Conservation (phyloP, 2,888 invertebrate species). For the Pollenia angustigena region DNA sequence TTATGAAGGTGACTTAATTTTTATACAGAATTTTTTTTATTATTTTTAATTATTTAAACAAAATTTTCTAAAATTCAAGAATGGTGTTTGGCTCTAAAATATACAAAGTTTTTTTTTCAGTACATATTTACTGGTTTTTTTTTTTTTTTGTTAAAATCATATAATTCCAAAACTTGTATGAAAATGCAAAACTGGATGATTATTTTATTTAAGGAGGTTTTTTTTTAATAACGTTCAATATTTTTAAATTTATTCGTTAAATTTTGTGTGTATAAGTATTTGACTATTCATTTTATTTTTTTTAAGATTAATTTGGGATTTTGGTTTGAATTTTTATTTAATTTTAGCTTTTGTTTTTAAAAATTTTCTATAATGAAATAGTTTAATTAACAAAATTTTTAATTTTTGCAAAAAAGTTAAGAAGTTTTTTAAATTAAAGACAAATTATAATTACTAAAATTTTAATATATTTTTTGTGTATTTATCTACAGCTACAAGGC, state of each 20-base stretch:
- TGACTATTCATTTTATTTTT: conserved; percentile 77
- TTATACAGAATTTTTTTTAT: conserved; percentile 37
- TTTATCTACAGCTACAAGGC: conserved; percentile 80
- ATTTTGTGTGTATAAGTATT: conserved; percentile 68
- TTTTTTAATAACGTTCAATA: conserved; percentile 37
- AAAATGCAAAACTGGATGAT: conserved; percentile 58
- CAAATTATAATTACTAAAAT: conserved; percentile 70
- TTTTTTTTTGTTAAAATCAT: conserved; percentile 1
- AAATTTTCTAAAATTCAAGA: conserved; percentile 25
- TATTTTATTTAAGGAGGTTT: background rate
- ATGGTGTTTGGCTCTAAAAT: conserved; percentile 49
- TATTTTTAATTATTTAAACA: conserved; percentile 21
- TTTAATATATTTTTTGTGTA: conserved; percentile 65
- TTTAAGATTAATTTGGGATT: conserved; percentile 65
- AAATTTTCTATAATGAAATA: conserved; percentile 48
- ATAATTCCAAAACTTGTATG: conserved; percentile 38
- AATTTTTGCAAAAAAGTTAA: conserved; percentile 75
- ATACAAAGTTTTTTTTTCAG: conserved; percentile 45
- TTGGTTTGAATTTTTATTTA: conserved; percentile 57
- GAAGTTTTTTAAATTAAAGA: conserved; percentile 68
- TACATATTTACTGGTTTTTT: conserved; percentile 10
- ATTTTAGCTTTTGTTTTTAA: conserved; percentile 59
- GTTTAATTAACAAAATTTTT: conserved; percentile 35
- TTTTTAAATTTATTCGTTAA: conserved; percentile 25
- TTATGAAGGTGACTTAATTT: conserved; percentile 28